Evolutionary conservation across 2,888 invertebrate species (phyloP), one percentile per base, ranked within the genome.

Genomic region (Drosophila anomelani): DNA sequence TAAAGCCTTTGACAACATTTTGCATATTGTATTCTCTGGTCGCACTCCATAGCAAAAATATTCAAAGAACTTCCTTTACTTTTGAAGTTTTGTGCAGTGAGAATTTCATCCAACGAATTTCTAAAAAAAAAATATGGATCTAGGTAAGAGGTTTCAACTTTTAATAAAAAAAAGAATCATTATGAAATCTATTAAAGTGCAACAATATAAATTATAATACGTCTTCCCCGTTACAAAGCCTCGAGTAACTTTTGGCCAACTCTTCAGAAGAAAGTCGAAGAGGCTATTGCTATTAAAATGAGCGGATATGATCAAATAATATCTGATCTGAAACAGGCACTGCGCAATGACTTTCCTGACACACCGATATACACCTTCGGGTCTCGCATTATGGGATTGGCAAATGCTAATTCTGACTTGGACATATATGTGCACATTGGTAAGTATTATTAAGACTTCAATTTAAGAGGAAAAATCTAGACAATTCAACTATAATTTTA

Each of bases 371-470:
- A 46, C 1, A 10, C 13, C 4, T 77, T 70, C 20, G 77, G 77
- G 1, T 77, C 77, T 3, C 60, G 61, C 0, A 15, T 59, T 6
- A n/a, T 77, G 58, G 75, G 77, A 4, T 2, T 77, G 20, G 77
- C 47, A 7, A 0, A 20, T 4, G 0, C 1, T 1, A 7, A 23
- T 3, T 78, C 77, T 0, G 70, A 55, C 9, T 17, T 77, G 13
- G 75, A 70, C 15, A 7, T 77, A 2, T 78, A 34, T 29, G 29
- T 77, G 4, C 57, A 70, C 0, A 41, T 44, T 23, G 47, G 77
- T 75, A 44, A 41, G 15, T 23, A 47, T n/a, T n/a, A 15, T 46
- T 46, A 6, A 38, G 5, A 5, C 15, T 38, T 38, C 7, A 7
- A 38, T 3, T 38, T 15, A 38, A 38, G 15, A 38, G 7, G 4